Base-by-base conservation (phyloP, 2,797 vertebrate genomes). In the Vireo griseus region DNA sequence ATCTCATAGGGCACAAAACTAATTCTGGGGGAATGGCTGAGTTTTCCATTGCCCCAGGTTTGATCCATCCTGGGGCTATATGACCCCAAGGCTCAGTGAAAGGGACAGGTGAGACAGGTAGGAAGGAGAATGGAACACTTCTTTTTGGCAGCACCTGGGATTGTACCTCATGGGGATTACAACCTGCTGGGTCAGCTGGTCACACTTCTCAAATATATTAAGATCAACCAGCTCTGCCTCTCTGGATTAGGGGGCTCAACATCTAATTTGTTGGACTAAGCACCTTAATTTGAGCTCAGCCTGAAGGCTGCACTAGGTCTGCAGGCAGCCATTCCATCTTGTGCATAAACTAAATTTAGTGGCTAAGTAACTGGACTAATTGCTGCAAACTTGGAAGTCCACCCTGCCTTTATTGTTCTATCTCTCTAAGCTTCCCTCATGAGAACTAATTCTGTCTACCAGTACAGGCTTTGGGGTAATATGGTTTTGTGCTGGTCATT, bases 101-200 rank as follows among this genome's bases (percentile, higher is more conserved):
- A 68, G 35, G 24, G 7, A 15, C 3, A 40, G 18, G 5, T 3
- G 25, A 52, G 51, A 22, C 22, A 69, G 12, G 7, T 10, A 28
- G 21, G 26, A 72, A 45, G 47, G 48, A 54, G 20, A 42, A 4
- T 4, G 45, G n/a, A 51, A 57, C 2, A 14, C 5, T 55, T 50
- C 8, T 9, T 58, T 58, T 31, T 28, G 54, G 11, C 7, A 75
- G 11, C 35, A 67, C 17, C 29, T 51, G 48, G 66, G 80, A 33
- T 21, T 6, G 0, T 11, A 20, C 4, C 9, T 16, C 22, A 15
- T 1, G 13, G 9, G 31, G 42, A 51, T 10, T 42, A 5, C 31
- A 69, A 24, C 6, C 9, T 20, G 9, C 1, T 14, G 48, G n/a
- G 29, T 19, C 71, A 88, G 47, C 42, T 35, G 12, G 48, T 68